Base-by-base conservation (phyloP, 2,113 vertebrate genomes). In the Erythrocebus patas region DNA sequence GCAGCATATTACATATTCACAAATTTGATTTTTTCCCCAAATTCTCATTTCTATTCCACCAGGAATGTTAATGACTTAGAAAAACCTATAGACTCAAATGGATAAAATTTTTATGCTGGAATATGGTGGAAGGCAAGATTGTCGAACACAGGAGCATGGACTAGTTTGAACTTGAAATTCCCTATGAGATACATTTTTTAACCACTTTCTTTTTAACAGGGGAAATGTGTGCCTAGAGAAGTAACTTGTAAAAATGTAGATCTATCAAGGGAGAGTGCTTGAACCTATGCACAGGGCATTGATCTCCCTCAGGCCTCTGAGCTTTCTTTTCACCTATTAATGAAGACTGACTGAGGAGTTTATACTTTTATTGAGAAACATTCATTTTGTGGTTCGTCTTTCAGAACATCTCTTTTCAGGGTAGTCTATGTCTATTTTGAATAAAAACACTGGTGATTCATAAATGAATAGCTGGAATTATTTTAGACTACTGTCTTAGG, bases 131-230 rank as follows among this genome's bases (percentile, higher is more conserved):
- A 80, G 64, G 38, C 20, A 84, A 88, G 38, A 14, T 52, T 89
- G 52, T 94, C 38, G 82, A 89, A 94, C 30, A 75, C 30, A 93
- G 40, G 18, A 85, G 50, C 64, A 89, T 6, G 43, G 30, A 89
- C 45, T 80, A 81, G 25, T 93, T 81, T 85, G 27, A 88, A 93
- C 38, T 85, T 93, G 27, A 76, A 70, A 85, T 76, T 96, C 50
- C 52, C 17, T 81, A n/a, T 80, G 32, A 89, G 43, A 70, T 57
- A 88, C 30, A 32, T 66, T 48, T 88, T 96, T 84, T 84, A 88
- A 48, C 61, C 75, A 43, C 88, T 95, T 22, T 43, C 20, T 89
- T 93, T 97, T 96, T 80, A 48, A 98, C 96, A 70, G 52, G 22
- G 22, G 83, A 40, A 70, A 61, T 61, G 9, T 48, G 72, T 55